phyloP scores from a whole-genome alignment of 2,888 invertebrate genomes.

The Molanna angustata region DNA sequence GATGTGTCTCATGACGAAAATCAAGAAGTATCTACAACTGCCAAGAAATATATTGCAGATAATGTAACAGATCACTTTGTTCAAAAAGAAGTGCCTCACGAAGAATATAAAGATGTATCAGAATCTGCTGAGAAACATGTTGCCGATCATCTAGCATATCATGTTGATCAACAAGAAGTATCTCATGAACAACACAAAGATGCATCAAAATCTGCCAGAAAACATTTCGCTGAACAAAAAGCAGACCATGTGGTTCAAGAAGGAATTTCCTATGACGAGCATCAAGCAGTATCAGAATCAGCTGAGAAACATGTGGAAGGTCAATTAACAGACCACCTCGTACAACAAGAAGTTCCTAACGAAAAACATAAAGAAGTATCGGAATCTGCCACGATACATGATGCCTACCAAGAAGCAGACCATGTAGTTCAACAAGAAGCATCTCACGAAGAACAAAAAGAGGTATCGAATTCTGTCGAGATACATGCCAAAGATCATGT shows the following conservation, averaged over 20 bases:
- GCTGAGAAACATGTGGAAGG: neutral
- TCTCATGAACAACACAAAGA: no score
- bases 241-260: neutral
- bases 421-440: neutral
- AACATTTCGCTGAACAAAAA: neutral
- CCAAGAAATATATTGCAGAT: no score
- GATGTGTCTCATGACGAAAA: no score
- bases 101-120: no score
- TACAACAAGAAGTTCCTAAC: neutral
- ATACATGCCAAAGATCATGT: neutral
- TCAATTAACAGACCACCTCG: neutral
- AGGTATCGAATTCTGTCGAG: neutral
- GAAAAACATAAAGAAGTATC: neutral
- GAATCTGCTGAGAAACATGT: no score
- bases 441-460: neutral
- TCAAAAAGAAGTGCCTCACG: no score
- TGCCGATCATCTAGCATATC: no score
- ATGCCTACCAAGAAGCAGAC: no score
- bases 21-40: no score
- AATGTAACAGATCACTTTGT: no score
- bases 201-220: neutral
- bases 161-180: no score
- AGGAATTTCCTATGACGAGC: neutral
- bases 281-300: neutral
- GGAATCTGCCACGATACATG: neutral